These are phyloP conservation scores for Diabrotica balteata DNA, from an alignment of 2,888 invertebrate genomes.

Conservation along the genomic window DNA sequence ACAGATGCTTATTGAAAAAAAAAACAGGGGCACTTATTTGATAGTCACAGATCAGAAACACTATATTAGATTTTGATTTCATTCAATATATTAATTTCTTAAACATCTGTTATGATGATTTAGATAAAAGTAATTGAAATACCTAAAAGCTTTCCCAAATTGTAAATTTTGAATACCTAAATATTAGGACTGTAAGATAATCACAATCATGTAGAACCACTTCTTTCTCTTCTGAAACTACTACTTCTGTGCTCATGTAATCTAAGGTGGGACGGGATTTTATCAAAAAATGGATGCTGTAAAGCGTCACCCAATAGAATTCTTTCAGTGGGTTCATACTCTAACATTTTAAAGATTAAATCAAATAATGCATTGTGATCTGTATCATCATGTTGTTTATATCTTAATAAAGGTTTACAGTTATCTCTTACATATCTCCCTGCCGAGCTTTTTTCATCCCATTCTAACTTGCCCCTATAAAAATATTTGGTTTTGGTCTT, in stretches of 20 bases:
- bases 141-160: slow-evolving; percentile 5
- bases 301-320: slow-evolving; percentile 88
- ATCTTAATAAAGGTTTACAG: slow-evolving; percentile 94
- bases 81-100: too few species aligned
- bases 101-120: too few species aligned
- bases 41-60: too few species aligned
- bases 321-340: slow-evolving; percentile 93
- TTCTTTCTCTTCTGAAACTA: slow-evolving; percentile 14
- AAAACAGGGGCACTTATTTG: too few species aligned
- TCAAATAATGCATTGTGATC: slow-evolving; percentile 95
- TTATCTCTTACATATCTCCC: slow-evolving; percentile 98
- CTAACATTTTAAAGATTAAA: slow-evolving; percentile 93
- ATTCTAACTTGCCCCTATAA: slow-evolving; percentile 95
- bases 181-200: slow-evolving; percentile 3
- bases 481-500: slow-evolving; percentile 98
- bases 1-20: too few species aligned
- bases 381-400: slow-evolving; percentile 84
- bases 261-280: slow-evolving; percentile 80
- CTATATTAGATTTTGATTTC: too few species aligned
- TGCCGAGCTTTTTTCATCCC: slow-evolving; percentile 96
- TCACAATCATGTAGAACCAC: slow-evolving; percentile 16
- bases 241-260: slow-evolving; percentile 63
- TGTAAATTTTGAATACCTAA: background rate
- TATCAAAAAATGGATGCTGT: slow-evolving; percentile 91
- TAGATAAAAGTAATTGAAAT: slow-evolving; percentile 2